Evolutionary conservation across 2,113 vertebrate genomes (phyloP).

Genomic region (Mohoua ochrocephala): DNA sequence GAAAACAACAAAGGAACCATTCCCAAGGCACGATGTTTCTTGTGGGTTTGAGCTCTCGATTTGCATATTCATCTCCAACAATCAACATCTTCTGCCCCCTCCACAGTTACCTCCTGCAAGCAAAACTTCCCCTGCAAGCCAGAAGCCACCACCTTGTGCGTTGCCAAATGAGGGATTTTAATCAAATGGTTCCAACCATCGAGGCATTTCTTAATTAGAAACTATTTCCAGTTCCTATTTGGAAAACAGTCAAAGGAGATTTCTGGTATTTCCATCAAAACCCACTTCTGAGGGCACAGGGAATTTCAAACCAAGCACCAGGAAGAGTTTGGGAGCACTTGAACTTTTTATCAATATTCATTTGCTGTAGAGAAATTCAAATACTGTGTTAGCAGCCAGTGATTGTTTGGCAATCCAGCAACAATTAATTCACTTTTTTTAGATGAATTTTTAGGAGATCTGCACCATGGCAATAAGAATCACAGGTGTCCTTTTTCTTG

Average conservation of each 20-base stretch:
- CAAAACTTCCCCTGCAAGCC: not conserved
- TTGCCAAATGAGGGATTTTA: not conserved
- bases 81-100: not conserved
- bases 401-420: not conserved
- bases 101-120: not conserved
- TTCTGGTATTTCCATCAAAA: not conserved
- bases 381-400: not conserved
- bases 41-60: not conserved
- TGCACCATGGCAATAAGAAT: not conserved
- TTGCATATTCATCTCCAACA: not conserved
- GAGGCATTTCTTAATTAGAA: not conserved
- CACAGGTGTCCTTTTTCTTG: not conserved
- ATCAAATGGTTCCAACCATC: not conserved
- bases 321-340: not conserved
- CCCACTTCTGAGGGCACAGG: not conserved
- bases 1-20: not conserved
- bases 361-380: not conserved
- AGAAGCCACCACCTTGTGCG: not conserved
- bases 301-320: not conserved
- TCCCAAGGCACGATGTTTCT: not conserved
- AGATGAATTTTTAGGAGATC: no score
- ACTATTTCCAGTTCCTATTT: not conserved
- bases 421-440: not conserved
- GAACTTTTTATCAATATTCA: not conserved
- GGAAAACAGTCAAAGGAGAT: not conserved